These are phyloP conservation scores for Phenganax subtilis DNA, from an alignment of 92 coral and sea anemone genomes.

Conservation along the genomic window DNA sequence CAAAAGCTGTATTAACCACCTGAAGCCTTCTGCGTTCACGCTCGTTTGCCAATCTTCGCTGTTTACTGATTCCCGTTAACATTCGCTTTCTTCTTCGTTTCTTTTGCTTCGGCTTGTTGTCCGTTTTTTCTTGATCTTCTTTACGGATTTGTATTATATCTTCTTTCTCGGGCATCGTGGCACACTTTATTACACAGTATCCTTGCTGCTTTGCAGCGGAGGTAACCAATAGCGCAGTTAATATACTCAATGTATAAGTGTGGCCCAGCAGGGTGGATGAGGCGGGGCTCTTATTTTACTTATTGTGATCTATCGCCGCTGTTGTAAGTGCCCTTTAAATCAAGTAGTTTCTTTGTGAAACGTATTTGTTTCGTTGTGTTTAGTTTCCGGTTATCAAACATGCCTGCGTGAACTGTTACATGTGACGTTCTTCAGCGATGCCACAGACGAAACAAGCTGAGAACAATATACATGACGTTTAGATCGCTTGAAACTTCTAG, in stretches of 20 bases:
- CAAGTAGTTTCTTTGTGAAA: slow-evolving; percentile 19
- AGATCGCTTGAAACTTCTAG: background rate
- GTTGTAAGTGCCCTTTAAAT: slow-evolving; percentile 12
- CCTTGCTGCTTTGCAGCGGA: slow-evolving; percentile 17
- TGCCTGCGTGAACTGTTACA: background rate
- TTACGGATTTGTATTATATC: slow-evolving; percentile 1
- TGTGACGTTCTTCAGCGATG: background rate
- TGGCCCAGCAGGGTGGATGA: slow-evolving; percentile 26
- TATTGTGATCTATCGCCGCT: slow-evolving; percentile 20
- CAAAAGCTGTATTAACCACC: slow-evolving; percentile 43
- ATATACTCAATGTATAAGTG: slow-evolving; percentile 23
- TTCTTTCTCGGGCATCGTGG: slow-evolving; percentile 36
- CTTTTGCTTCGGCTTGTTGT: slow-evolving; percentile 34
- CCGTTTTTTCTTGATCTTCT: slow-evolving; percentile 18
- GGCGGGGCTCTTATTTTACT: slow-evolving; percentile 14
- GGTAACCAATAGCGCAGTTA: slow-evolving; percentile 15
- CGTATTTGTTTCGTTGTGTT: background rate
- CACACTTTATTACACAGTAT: background rate
- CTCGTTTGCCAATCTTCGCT: slow-evolving; percentile 39
- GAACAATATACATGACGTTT: background rate
- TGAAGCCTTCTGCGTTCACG: slow-evolving; percentile 42
- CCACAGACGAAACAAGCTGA: background rate
- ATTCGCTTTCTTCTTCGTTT: slow-evolving; percentile 36
- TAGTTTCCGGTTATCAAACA: slow-evolving; percentile 15
- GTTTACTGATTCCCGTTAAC: slow-evolving; percentile 40